A percentile compares a stretch with the other conserved stretches of the same genome.
phyloP scores from a whole-genome alignment of 2,888 invertebrate species.

The Drosophila neotestacea region DNA sequence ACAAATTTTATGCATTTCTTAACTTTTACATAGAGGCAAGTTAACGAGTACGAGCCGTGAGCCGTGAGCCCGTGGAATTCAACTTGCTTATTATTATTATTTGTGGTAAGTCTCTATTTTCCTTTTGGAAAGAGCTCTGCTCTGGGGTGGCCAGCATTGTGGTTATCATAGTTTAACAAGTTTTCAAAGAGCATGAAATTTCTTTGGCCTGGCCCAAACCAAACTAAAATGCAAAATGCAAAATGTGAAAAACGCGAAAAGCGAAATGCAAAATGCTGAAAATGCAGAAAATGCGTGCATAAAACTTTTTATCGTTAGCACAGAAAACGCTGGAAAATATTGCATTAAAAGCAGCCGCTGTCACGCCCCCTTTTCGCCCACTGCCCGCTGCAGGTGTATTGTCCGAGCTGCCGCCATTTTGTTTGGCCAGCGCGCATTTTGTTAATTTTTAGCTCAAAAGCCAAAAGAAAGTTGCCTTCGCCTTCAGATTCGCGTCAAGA shows the following conservation, averaged over 20 bases:
- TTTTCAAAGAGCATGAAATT: slow-evolving; percentile 83
- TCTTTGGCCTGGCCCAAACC: slow-evolving; percentile 60
- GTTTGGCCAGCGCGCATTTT: slow-evolving; percentile 69
- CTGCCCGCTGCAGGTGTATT: slow-evolving; percentile 68
- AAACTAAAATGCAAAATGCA: slow-evolving; percentile 47
- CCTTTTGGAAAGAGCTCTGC: slow-evolving; percentile 8
- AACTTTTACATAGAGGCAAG: slow-evolving; percentile 67
- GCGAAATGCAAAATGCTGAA: slow-evolving; percentile 44
- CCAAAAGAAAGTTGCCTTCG: slow-evolving; percentile 63
- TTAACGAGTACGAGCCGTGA: slow-evolving; percentile 64
- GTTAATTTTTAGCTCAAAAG: slow-evolving; percentile 70
- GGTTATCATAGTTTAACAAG: slow-evolving; percentile 84
- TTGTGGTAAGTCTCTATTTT: slow-evolving; percentile 52
- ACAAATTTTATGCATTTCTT: slow-evolving; percentile 81
- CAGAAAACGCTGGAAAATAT: slow-evolving; percentile 72
- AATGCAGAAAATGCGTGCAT: slow-evolving; percentile 76
- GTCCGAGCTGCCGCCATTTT: slow-evolving; percentile 70
- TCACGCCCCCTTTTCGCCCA: background rate
- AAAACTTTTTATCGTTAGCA: slow-evolving; percentile 74
- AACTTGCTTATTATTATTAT: slow-evolving; percentile 76
- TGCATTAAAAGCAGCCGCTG: slow-evolving; percentile 71
- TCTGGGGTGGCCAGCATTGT: slow-evolving; percentile 71
- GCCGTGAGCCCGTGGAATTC: slow-evolving; percentile 40
- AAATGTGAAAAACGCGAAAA: slow-evolving; percentile 37
- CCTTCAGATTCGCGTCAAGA: slow-evolving; percentile 43